Evolutionary conservation across 2,113 vertebrate genomes (phyloP).

Genomic region (Aldabrachelys gigantea): DNA sequence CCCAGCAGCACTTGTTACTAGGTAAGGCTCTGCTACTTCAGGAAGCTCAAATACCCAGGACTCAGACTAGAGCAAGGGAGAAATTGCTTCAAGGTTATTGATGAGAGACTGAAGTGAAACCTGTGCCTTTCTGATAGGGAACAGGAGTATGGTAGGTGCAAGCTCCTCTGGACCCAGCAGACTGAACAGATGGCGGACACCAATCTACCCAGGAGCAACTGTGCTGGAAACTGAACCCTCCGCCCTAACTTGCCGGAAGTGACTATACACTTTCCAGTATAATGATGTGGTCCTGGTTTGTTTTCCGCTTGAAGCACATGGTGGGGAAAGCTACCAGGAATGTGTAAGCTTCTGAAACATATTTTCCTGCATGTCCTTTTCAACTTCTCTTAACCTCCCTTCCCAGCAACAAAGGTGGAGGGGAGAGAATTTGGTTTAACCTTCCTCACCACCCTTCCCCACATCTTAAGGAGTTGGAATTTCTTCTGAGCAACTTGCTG

Average conservation of each 20-base stretch:
- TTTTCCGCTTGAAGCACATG: accelerated
- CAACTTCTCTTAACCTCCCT: not conserved
- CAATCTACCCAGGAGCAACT: too few relatives aligned
- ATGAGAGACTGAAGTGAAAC: accelerated
- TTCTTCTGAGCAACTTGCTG: not conserved
- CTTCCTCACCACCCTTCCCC: not conserved
- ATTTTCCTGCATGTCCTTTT: accelerated
- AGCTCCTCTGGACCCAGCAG: not conserved
- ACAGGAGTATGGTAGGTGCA: not conserved
- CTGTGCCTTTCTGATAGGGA: not conserved
- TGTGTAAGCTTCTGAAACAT: not conserved
- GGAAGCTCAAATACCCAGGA: accelerated
- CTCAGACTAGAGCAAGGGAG: not conserved
- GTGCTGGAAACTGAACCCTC: not conserved
- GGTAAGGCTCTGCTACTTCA: accelerated
- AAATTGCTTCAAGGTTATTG: accelerated
- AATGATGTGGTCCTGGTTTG: accelerated
- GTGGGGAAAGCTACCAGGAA: accelerated
- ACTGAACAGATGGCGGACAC: not conserved
- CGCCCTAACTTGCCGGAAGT: not conserved
- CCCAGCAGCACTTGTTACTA: not conserved
- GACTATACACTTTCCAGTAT: not conserved
- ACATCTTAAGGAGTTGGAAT: not conserved
- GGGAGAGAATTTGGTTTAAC: not conserved
- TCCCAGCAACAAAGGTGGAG: not conserved